phyloP scores from a whole-genome alignment of 2,888 invertebrate genomes.

The Heliconius ismenius region DNA sequence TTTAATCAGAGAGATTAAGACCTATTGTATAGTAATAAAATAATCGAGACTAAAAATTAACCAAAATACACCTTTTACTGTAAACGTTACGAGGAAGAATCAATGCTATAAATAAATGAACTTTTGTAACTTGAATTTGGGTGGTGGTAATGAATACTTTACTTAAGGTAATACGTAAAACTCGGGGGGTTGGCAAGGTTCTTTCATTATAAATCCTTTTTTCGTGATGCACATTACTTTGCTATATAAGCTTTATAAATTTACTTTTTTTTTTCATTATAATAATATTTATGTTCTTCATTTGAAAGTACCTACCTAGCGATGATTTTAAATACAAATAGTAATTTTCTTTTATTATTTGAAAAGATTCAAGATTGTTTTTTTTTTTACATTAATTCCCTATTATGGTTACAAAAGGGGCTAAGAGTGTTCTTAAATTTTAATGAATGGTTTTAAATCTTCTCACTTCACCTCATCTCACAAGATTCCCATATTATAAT shows the following conservation, averaged over 20 bases:
- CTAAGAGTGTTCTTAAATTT: not conserved
- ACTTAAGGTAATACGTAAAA: not conserved
- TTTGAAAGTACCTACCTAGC: too few species aligned
- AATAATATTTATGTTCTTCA: too few species aligned
- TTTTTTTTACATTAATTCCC: not conserved
- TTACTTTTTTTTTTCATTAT: too few species aligned
- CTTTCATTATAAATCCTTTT: not conserved
- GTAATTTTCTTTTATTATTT: too few species aligned
- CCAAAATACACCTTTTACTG: not conserved
- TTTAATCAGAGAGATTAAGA: not conserved
- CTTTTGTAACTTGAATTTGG: not conserved
- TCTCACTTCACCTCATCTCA: not conserved
- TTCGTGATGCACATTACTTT: not conserved
- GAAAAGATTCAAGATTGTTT: too few species aligned
- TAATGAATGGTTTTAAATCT: not conserved
- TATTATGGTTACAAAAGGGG: not conserved
- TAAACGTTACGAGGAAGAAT: not conserved
- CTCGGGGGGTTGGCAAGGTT: not conserved
- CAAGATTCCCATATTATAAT: too few species aligned
- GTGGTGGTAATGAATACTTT: not conserved
- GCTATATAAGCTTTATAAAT: conserved; percentile 15
- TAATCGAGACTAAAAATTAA: not conserved
- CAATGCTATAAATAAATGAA: conserved; percentile 6
- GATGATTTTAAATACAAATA: too few species aligned
- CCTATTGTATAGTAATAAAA: not conserved